These are phyloP conservation scores for Torymus auratus DNA, from an alignment of 2,888 invertebrate genomes.

Conservation along the genomic window DNA sequence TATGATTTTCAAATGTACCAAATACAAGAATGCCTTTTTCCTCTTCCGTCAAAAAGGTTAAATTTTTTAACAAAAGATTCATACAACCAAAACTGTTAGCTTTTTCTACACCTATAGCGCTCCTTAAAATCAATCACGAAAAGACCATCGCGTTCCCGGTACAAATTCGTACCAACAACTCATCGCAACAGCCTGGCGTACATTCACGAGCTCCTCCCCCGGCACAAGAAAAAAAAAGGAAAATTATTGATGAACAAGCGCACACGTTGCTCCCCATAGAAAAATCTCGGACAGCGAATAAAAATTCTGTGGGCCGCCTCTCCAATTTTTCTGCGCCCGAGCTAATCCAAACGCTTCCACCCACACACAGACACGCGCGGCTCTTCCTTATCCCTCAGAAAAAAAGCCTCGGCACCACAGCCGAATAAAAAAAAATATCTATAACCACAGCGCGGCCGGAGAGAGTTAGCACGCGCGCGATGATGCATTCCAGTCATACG, in stretches of 20 bases:
- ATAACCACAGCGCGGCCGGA: background rate
- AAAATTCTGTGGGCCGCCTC: constrained; percentile 2
- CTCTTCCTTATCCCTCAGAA: background rate
- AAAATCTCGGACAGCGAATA: constrained; percentile 5
- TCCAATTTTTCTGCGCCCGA: constrained; percentile 19
- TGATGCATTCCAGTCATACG: constrained; percentile 17
- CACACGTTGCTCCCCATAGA: background rate
- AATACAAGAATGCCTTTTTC: too few species aligned
- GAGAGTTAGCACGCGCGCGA: background rate
- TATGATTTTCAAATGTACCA: too few species aligned
- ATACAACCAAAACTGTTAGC: too few species aligned
- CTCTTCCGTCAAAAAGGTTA: too few species aligned
- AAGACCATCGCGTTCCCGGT: background rate
- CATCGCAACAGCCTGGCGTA: too few species aligned
- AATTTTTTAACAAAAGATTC: too few species aligned
- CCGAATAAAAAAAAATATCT: constrained; percentile 5
- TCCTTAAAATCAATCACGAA: too few species aligned
- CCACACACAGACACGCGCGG: background rate
- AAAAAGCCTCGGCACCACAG: background rate
- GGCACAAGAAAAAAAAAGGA: too few species aligned
- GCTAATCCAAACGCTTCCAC: constrained; percentile 3
- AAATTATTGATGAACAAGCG: constrained; percentile 10
- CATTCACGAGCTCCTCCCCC: too few species aligned
- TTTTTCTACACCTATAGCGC: too few species aligned
- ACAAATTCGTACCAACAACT: background rate